phyloP scores from a whole-genome alignment of 2,888 invertebrate genomes.

The Leptopilina syphax region DNA sequence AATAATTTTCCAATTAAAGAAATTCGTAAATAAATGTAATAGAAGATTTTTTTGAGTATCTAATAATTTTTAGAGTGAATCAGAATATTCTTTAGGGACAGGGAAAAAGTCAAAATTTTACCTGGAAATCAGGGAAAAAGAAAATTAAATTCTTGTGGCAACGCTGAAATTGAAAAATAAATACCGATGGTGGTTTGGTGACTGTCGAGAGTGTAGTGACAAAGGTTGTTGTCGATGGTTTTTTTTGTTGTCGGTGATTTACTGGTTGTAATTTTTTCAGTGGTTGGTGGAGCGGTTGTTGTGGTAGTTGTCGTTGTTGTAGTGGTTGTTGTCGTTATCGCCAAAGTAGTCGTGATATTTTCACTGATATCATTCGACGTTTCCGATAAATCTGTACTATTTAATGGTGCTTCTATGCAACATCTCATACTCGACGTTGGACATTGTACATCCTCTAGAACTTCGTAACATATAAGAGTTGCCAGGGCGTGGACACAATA shows the following conservation, averaged over 20 bases:
- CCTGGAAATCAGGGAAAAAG: too few species aligned
- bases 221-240: neutral
- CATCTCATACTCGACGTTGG: conserved; percentile 90
- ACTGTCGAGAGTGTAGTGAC: conserved; percentile 39
- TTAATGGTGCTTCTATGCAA: conserved; percentile 87
- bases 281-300: conserved; percentile 5
- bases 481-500: conserved; percentile 92
- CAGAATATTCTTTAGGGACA: too few species aligned
- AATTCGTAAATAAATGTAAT: too few species aligned
- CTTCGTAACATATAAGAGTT: conserved; percentile 90
- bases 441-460: conserved; percentile 89
- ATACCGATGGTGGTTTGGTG: conserved; percentile 36
- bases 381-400: conserved; percentile 73
- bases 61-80: too few species aligned
- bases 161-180: neutral
- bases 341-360: conserved; percentile 60
- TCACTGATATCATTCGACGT: conserved; percentile 56
- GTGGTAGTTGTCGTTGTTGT: conserved; percentile 60
- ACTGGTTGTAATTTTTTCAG: conserved; percentile 63
- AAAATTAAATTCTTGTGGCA: too few species aligned
- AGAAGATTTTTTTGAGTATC: too few species aligned
- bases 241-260: conserved; percentile 57
- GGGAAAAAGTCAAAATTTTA: too few species aligned
- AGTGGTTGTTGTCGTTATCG: conserved; percentile 67
- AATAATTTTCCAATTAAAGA: too few species aligned